Base-by-base conservation (phyloP, 2,888 invertebrate genomes). In the Horisme vitalbata region DNA sequence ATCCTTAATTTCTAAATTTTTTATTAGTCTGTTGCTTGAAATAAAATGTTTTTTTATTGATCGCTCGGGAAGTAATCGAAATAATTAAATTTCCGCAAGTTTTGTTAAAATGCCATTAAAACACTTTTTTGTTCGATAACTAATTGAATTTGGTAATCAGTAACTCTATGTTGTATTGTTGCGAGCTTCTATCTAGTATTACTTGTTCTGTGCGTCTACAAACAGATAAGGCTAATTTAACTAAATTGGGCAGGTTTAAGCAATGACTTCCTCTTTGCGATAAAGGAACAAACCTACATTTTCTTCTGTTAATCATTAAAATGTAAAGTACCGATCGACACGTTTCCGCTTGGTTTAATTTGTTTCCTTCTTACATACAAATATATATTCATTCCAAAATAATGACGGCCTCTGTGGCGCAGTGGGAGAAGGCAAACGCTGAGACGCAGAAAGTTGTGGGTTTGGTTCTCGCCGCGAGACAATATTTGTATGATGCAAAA, bases 181-280 rank as follows among this genome's bases (percentile, higher is more conserved):
- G 18, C 28, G 15, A 39, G 26, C 45, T 30, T 37, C 14, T n/a
- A n/a, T n/a, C n/a, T n/a, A n/a, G n/a, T n/a, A n/a, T n/a, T n/a
- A n/a, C n/a, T n/a, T n/a, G n/a, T n/a, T n/a, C n/a, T n/a, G n/a
- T n/a, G n/a, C n/a, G n/a, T n/a, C n/a, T 26, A 45, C 26, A 36
- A 36, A 21, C 35, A 39, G 41, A 41, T 41, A 47, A 46, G 31
- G 46, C 10, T 35, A 41, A 41, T 36, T 41, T 46, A 46, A 39
- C 35, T 14, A 49, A 44, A 36, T 39, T 32, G 12, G 36, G 23
- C 44, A 24, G 13, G 39, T 36, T 44, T 49, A 45, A 31, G 21
- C 36, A 39, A 39, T 21, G 21, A 31, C 44, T 49, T 49, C 49
- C 49, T 49, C 28, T 36, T 28, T 27, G 27, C 44, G 44, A 44